Evolutionary conservation across 2,113 vertebrate species (phyloP).

Genomic region (Bothrops jararaca): DNA sequence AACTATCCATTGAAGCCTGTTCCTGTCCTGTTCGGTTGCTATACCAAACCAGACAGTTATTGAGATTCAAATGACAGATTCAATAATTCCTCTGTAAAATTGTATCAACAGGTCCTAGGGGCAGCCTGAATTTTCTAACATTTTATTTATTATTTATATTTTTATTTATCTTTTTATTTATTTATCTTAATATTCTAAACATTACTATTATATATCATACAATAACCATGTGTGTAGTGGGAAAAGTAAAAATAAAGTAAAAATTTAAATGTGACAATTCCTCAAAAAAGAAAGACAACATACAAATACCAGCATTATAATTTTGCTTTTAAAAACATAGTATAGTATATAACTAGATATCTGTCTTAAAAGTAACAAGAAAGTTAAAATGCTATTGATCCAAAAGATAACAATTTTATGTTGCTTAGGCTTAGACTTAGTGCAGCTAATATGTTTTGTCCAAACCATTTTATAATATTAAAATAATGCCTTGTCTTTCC

Average conservation of each 20-base stretch:
- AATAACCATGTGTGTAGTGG: not conserved
- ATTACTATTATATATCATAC: not conserved
- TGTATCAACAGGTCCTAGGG: not conserved
- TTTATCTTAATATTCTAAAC: not conserved
- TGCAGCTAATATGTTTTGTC: not conserved
- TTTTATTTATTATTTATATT: not conserved
- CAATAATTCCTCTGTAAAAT: not conserved
- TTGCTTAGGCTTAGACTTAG: not conserved
- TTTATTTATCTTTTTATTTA: not conserved
- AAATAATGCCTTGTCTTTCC: not conserved
- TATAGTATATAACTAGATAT: not conserved
- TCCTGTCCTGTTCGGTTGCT: not conserved
- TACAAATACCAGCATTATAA: not conserved
- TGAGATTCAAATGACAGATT: not conserved
- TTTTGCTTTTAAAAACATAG: not conserved
- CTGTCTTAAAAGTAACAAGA: not conserved
- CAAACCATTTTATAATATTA: not conserved
- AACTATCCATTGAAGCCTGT: not conserved
- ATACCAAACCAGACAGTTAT: not conserved
- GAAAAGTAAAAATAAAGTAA: not conserved
- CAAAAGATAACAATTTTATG: not conserved
- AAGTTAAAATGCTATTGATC: not conserved
- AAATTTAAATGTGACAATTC: not conserved
- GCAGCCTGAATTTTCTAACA: not conserved
- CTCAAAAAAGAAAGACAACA: not conserved